Evolutionary conservation across 92 coral and sea anemone genomes (phyloP).

Genomic region (Epizoanthus scotinus): DNA sequence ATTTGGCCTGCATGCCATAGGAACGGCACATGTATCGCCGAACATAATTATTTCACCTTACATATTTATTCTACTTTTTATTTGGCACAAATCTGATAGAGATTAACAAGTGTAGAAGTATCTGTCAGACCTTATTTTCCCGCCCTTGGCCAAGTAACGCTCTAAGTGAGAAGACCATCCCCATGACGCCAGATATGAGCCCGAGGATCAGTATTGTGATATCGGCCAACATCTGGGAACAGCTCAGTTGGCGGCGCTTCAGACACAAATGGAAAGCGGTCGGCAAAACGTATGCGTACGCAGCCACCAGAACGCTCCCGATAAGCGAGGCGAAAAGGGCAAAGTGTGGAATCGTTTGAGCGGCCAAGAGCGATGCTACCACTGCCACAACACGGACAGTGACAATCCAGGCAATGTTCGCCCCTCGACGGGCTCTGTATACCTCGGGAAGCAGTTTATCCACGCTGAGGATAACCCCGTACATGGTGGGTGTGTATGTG

Average conservation of each 20-base stretch:
- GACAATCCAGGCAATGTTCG: neutral
- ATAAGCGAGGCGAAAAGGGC: conserved; percentile 18
- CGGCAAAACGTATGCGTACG: conserved; percentile 28
- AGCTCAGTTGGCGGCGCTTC: conserved; percentile 25
- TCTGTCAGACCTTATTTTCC: no score
- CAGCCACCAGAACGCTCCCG: conserved; percentile 21
- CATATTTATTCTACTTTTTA: no score
- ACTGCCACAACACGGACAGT: conserved; percentile 20
- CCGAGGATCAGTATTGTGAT: conserved; percentile 4
- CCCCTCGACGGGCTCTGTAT: neutral
- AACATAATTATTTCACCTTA: no score
- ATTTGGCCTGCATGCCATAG: no score
- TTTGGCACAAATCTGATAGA: no score
- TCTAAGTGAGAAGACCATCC: conserved; percentile 4
- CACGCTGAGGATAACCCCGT: conserved; percentile 11
- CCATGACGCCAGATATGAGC: neutral
- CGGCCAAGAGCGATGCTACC: neutral
- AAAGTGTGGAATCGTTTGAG: conserved; percentile 16
- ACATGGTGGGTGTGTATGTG: conserved; percentile 21
- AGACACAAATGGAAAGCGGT: conserved; percentile 20
- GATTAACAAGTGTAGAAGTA: neutral
- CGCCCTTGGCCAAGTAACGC: neutral
- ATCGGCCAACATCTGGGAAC: conserved; percentile 17
- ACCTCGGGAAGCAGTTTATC: conserved; percentile 7
- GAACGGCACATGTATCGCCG: no score